These are phyloP conservation scores for Stigmatopora argus DNA, from an alignment of 2,113 vertebrate species.

Conservation along the genomic window DNA sequence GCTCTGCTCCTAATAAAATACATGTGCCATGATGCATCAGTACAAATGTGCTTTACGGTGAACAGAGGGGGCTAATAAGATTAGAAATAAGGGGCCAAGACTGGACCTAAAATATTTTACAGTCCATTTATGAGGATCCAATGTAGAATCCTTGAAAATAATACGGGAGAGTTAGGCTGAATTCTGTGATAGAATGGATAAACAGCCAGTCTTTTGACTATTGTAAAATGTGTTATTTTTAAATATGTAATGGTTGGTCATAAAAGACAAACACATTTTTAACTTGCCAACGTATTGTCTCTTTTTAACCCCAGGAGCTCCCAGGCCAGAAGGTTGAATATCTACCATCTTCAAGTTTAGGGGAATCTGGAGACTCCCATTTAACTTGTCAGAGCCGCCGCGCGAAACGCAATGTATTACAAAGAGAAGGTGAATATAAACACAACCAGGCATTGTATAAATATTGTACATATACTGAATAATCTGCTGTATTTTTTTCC, in stretches of 20 bases:
- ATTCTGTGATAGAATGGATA: too few species aligned
- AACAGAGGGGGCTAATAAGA: background rate
- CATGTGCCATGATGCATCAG: constrained; percentile 1
- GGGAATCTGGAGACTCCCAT: constrained; percentile 33
- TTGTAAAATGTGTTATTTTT: too few species aligned
- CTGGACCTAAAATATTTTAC: background rate
- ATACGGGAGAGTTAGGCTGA: background rate
- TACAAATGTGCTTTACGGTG: background rate
- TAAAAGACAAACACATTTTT: background rate
- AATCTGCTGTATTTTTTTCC: too few species aligned
- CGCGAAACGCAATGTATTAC: constrained; percentile 28
- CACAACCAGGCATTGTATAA: background rate
- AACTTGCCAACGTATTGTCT: background rate
- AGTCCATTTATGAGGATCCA: background rate
- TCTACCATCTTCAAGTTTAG: constrained; percentile 25
- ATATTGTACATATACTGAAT: too few species aligned
- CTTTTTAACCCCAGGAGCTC: constrained; percentile 33
- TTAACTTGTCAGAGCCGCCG: constrained; percentile 40
- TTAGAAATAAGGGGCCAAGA: background rate
- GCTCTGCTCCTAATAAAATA: constrained; percentile 32
- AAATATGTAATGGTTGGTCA: too few species aligned
- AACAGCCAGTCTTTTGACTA: too few species aligned
- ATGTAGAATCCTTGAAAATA: background rate
- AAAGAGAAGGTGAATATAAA: constrained; percentile 43
- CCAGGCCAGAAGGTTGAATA: constrained; percentile 33